These are phyloP conservation scores for Etheostoma nigrum DNA, from an alignment of 2,797 vertebrate species.

Conservation along the genomic window DNA sequence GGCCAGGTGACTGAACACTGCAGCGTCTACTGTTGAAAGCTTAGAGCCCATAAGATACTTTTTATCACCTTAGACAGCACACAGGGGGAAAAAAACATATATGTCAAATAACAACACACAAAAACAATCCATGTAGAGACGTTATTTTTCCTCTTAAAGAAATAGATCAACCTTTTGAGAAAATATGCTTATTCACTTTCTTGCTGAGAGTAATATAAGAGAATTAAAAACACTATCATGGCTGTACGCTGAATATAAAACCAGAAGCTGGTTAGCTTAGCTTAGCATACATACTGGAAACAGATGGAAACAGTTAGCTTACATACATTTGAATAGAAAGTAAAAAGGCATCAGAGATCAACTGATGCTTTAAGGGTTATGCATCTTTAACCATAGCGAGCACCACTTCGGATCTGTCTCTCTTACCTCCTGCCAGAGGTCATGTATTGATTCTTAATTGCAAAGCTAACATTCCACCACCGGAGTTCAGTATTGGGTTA, in stretches of 20 bases:
- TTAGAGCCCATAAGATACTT: constrained; percentile 97
- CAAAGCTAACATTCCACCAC: constrained; percentile 37
- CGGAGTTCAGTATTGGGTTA: constrained; percentile 46
- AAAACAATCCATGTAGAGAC: not conserved
- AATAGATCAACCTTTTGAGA: not conserved
- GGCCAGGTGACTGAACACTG: constrained; percentile 96
- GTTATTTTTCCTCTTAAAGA: not conserved
- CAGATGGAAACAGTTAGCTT: not conserved
- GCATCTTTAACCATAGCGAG: not conserved
- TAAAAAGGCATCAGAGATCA: not conserved
- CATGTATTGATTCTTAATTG: not conserved
- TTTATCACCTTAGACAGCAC: constrained; percentile 89
- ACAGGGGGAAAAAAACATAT: constrained; percentile 9
- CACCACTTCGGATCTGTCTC: not conserved
- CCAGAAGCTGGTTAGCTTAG: not conserved
- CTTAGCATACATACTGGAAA: not conserved
- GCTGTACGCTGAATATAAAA: not conserved
- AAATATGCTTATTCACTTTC: not conserved
- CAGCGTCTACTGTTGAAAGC: constrained; percentile 93
- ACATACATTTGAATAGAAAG: not conserved
- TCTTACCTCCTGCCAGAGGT: not conserved
- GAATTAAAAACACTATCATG: not conserved
- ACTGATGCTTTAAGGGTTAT: not conserved
- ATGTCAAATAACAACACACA: not conserved
- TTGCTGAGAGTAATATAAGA: not conserved